These are phyloP conservation scores for Agelastica alni DNA, from an alignment of 2,888 invertebrate genomes.

Conservation along the genomic window DNA sequence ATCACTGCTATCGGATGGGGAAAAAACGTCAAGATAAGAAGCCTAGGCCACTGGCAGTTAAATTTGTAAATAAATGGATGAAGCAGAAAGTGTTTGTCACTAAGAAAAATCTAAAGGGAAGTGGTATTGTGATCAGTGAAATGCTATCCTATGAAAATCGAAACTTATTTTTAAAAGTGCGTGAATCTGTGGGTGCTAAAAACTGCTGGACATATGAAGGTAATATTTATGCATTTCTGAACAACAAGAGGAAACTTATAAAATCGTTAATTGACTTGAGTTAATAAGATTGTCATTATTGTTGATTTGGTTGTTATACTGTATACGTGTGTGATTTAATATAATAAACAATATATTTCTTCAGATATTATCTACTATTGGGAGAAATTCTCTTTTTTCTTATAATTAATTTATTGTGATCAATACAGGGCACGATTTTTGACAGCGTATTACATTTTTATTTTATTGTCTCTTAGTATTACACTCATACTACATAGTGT, in stretches of 20 bases:
- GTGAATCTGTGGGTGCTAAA: constrained; percentile 1
- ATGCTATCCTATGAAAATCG: not conserved
- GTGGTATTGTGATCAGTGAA: not conserved
- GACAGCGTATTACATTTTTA: too few relatives aligned
- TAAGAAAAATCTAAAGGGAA: not conserved
- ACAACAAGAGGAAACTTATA: not conserved
- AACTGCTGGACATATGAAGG: not conserved
- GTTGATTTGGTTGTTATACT: too few relatives aligned
- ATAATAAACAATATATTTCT: too few relatives aligned
- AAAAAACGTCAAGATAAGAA: constrained; percentile 8
- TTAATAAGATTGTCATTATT: not conserved
- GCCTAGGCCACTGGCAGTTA: constrained; percentile 2
- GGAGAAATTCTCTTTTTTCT: too few relatives aligned
- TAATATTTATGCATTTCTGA: not conserved
- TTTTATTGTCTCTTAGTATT: too few relatives aligned
- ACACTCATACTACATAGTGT: too few relatives aligned
- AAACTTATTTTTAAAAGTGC: not conserved
- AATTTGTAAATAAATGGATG: not conserved
- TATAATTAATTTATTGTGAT: too few relatives aligned
- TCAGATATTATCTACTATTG: too few relatives aligned
- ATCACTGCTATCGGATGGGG: constrained; percentile 6
- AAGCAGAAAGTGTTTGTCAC: constrained; percentile 1
- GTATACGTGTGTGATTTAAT: too few relatives aligned
- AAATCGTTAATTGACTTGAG: not conserved
- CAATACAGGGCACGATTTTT: too few relatives aligned